Evolutionary conservation across 2,797 vertebrate genomes (phyloP), one percentile per base, ranked within the genome.

Genomic region (Clarias pachynema): DNA sequence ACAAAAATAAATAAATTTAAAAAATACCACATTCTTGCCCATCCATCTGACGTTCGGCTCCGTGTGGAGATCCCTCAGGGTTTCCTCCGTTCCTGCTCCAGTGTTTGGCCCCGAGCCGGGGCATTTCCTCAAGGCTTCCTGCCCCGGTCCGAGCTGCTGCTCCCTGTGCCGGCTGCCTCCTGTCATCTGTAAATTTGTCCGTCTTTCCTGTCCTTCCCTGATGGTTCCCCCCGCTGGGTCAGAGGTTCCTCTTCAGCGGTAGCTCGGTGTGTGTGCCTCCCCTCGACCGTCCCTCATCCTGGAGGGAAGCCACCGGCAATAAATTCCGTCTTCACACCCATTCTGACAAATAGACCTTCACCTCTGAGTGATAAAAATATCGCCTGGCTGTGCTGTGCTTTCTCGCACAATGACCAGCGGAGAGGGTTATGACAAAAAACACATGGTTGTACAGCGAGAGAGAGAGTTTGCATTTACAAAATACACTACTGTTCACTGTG

Each of bases 241-340:
- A 65, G 84, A n/a, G 92, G 93, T 94, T 94, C 94, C 94, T 95
- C 93, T 95, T 79, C 88, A 87, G 92, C 89, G 92, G 93, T 89
- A 92, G 93, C 91, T 93, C 91, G 91, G 89, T 89, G 88, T 88
- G 87, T 75, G 91, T 22, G 53, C 63, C 16, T 91, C 90, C 10
- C 34, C 91, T 91, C 5, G 91, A 90, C 89, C 81, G 79, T 83
- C 81, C 65, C 87, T 90, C 91, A 92, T 96, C 95, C 96, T 92
- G 94, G 94, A 92, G 94, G 95, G 96, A 97, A 96, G 95, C 93
- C 94, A 91, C 87, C 89, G 91, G 94, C 94, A 93, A 93, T 96
- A 95, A 94, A 96, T 96, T 95, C 93, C 92, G 89, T 93, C 93
- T 96, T 96, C 95, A 96, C 96, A 92, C 95, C 95, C 95, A 91